Evolutionary conservation across 2,888 invertebrate genomes (phyloP).

Genomic region (Platycheirus albimanus): DNA sequence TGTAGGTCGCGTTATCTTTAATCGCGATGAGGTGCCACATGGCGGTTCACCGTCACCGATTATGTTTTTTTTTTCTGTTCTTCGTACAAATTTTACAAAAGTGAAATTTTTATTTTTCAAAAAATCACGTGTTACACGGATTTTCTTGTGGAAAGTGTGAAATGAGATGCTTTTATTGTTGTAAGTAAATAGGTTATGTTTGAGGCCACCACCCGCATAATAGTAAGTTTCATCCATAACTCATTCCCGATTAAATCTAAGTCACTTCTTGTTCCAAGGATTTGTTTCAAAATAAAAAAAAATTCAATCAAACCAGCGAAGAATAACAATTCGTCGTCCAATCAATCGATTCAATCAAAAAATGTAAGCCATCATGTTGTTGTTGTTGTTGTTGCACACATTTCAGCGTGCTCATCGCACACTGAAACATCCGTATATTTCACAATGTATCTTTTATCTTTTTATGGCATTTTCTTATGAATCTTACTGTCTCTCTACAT

Average conservation of each 20-base stretch:
- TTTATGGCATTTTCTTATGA: slow-evolving; percentile 46
- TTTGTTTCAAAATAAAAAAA: slow-evolving; percentile 19
- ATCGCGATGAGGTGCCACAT: slow-evolving; percentile 74
- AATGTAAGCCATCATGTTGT: slow-evolving; percentile 46
- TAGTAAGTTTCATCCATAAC: slow-evolving; percentile 25
- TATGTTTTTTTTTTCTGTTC: slow-evolving; percentile 36
- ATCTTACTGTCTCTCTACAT: slow-evolving; percentile 33
- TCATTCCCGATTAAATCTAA: slow-evolving; percentile 67
- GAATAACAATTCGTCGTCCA: slow-evolving; percentile 47
- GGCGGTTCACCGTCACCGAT: slow-evolving; percentile 70
- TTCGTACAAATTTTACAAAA: not conserved
- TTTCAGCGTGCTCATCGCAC: slow-evolving; percentile 30
- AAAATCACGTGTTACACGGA: no score
- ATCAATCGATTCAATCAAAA: slow-evolving; percentile 62
- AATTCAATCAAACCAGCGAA: slow-evolving; percentile 5
- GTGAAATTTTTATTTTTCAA: no score
- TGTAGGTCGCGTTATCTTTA: slow-evolving; percentile 63
- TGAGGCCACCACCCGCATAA: not conserved
- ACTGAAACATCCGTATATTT: slow-evolving; percentile 27
- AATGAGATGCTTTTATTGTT: slow-evolving; percentile 43
- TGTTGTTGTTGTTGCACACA: no score
- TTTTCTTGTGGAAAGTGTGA: slow-evolving; percentile 38
- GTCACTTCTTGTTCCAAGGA: slow-evolving; percentile 35
- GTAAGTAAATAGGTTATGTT: not conserved
- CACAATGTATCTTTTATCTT: slow-evolving; percentile 44